These are phyloP conservation scores for Arctocebus calabarensis DNA, from an alignment of 2,797 vertebrate species.

Conservation along the genomic window DNA sequence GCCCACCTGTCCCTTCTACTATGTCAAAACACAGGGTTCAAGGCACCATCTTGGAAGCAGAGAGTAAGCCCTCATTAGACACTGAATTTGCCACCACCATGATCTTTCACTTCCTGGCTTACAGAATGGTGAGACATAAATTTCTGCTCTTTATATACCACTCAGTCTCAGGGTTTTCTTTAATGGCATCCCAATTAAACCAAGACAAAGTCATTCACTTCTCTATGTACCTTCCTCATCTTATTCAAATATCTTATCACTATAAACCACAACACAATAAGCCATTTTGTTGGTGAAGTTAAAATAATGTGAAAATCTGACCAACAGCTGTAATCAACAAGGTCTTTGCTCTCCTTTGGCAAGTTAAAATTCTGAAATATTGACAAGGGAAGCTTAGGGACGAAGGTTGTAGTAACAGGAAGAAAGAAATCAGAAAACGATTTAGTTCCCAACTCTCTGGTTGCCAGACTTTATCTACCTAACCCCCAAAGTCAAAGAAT, in stretches of 20 bases:
- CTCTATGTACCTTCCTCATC: not conserved
- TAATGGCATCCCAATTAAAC: not conserved
- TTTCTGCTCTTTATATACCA: not conserved
- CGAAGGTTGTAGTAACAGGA: conserved; percentile 26
- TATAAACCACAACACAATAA: conserved; percentile 65
- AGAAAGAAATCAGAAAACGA: conserved; percentile 80
- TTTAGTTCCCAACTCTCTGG: conserved; percentile 79
- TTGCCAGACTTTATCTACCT: conserved; percentile 85
- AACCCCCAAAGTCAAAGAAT: conserved; percentile 87
- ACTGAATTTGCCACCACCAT: not conserved
- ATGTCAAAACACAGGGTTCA: not conserved
- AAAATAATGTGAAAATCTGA: conserved; percentile 65
- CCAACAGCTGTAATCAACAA: conserved; percentile 55
- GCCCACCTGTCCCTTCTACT: not conserved
- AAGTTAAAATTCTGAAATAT: conserved; percentile 71
- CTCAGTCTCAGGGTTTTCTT: not conserved
- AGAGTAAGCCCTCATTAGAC: not conserved
- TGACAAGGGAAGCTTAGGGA: conserved; percentile 59
- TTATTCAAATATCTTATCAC: not conserved
- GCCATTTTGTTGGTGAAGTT: conserved; percentile 58
- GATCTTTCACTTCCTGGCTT: not conserved
- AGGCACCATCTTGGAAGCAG: not conserved
- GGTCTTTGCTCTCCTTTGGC: conserved; percentile 58
- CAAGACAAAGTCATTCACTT: not conserved
- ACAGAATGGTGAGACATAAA: not conserved